Base-by-base conservation (phyloP, 2,888 invertebrate species). In the Disparrhopalites patrizii region DNA sequence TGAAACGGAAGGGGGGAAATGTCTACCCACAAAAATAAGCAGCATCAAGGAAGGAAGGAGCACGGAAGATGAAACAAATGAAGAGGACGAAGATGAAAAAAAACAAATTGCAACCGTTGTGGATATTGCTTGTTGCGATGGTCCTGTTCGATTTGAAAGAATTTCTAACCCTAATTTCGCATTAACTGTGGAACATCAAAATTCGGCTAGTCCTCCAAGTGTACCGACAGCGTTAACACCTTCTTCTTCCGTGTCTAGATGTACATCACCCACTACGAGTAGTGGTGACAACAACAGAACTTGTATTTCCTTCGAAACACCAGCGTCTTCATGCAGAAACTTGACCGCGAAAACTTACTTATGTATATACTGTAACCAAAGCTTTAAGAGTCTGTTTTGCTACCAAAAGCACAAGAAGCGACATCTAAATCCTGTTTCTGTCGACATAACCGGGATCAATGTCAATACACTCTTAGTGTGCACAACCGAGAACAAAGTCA, bases 71-170 rank as follows among this genome's bases (percentile, higher is more conserved):
- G 30, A 38, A 3, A 60, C n/a, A n/a, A 61, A 52, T 43, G 51
- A 51, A 47, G 30, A 61, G 50, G 36, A 72, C 23, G 68, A 65
- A 66, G 1, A 58, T 71, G n/a, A 47, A 20, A 13, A 20, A 3
- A 23, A 23, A 20, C 20, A 8, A 23, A 31, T 38, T 20, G 63
- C 69, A 77, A 85, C 89, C 0, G 86, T 92, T 1, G 81, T 91
- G 68, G 93, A 93, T 79, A 85, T 93, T n/a, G 93, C 93, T 0
- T 91, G 89, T 70, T 93, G 93, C 79, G 93, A 93, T 79, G 93
- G 93, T 0, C 93, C 93, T 0, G 92, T 93, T 0, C 83, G 88
- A 28, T 90, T 93, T 80, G 90, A 90, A 75, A 83, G 93, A 1
- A 91, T 93, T 2, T 81, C 91, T 1, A 93, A 93, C 81, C 86